These are phyloP conservation scores for Premnoplex brunnescens DNA, from an alignment of 2,797 vertebrate genomes.

Conservation along the genomic window DNA sequence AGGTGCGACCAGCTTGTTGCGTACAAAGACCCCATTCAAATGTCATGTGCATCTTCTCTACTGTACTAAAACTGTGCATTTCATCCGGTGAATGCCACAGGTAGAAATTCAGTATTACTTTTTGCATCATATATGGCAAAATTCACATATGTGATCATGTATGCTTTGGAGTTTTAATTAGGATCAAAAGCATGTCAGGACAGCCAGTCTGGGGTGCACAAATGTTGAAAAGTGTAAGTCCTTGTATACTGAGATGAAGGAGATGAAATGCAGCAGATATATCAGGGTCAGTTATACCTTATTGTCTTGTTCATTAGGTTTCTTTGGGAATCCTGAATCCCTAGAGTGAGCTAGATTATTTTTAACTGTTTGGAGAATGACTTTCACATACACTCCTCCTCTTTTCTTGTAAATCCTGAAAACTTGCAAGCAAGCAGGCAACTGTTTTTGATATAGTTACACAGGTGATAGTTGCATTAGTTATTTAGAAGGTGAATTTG, in stretches of 20 bases:
- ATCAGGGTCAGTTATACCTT: background rate
- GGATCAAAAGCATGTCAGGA: background rate
- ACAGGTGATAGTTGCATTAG: background rate
- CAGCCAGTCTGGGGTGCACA: background rate
- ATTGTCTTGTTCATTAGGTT: background rate
- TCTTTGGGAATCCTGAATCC: background rate
- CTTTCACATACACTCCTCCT: background rate
- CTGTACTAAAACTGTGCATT: background rate
- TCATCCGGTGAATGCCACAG: background rate
- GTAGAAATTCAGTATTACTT: background rate
- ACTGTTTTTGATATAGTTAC: background rate
- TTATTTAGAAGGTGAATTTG: background rate
- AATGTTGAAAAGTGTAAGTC: background rate
- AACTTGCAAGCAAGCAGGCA: background rate
- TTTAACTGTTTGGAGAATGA: background rate
- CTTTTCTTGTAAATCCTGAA: background rate
- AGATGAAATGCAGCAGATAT: background rate
- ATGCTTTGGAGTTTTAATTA: background rate
- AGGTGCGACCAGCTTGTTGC: background rate
- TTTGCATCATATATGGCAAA: background rate
- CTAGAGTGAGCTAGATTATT: background rate
- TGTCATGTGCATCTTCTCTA: background rate
- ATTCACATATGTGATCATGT: background rate
- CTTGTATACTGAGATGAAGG: background rate
- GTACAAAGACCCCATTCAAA: background rate